A percentile compares a stretch with the other conserved stretches of the same genome.
phyloP scores from a whole-genome alignment of 1,140 invertebrate species.

The Eriosoma lanigerum region DNA sequence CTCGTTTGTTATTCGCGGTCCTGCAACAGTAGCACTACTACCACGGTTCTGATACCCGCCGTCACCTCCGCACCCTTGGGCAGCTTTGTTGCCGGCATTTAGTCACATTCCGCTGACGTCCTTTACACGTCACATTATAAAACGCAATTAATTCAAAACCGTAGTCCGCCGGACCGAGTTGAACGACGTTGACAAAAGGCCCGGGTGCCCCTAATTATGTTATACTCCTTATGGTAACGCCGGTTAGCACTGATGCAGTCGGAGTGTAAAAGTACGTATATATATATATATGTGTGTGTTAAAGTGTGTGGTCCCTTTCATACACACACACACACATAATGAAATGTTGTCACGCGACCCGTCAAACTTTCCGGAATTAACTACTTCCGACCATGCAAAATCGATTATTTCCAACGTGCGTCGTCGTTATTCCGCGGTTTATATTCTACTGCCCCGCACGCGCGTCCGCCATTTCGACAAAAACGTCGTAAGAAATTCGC shows the following conservation, averaged over 20 bases:
- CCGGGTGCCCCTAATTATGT: slow-evolving; percentile 50
- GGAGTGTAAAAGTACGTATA: not conserved
- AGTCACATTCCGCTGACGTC: slow-evolving; percentile 47
- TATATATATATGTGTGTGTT: not conserved
- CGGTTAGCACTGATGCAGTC: not conserved
- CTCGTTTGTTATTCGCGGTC: slow-evolving; percentile 47
- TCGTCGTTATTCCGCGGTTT: not conserved
- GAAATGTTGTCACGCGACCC: slow-evolving; percentile 51
- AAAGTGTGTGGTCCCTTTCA: slow-evolving; percentile 18
- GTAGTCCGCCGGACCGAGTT: slow-evolving; percentile 41
- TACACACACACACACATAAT: not conserved
- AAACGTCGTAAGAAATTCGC: slow-evolving; percentile 15
- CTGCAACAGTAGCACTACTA: not conserved
- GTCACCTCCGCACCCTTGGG: not conserved
- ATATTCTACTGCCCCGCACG: not conserved
- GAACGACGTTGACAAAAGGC: slow-evolving; percentile 41
- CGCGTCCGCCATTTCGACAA: not conserved
- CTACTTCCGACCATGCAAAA: slow-evolving; percentile 47
- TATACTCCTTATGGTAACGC: not conserved
- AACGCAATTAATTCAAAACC: slow-evolving; percentile 51
- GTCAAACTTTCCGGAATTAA: slow-evolving; percentile 50
- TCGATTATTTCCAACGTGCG: slow-evolving; percentile 30
- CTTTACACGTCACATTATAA: slow-evolving; percentile 49
- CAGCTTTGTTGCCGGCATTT: slow-evolving; percentile 45
- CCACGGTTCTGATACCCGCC: not conserved